Base-by-base conservation (phyloP, 2,113 vertebrate genomes). In the Chlamydotis undulata region DNA sequence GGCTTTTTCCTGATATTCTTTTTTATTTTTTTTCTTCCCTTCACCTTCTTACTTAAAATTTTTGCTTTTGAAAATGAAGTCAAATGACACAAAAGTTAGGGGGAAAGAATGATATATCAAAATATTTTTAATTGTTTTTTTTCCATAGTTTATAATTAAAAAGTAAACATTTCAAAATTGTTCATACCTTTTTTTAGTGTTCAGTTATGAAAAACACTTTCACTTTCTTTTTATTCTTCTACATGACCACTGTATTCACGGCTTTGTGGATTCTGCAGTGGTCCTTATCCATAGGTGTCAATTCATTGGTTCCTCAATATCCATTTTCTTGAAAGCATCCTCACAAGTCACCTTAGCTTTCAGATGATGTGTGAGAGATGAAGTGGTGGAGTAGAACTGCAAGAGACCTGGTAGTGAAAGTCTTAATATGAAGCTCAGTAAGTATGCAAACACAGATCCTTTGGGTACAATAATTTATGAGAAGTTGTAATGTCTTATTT, bases 1-100 rank as follows among this genome's bases (percentile, higher is more conserved):
- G 5, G 0, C 25, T 79, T 22, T 65, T 41, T n/a, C 8, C 2
- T 35, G 15, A 1, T 28, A 55, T 19, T 49, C 3, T 52, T 55
- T 70, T 86, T 60, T 33, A 37, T 19, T 3, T 69, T 60, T 75
- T 78, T 7, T 74, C 7, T 77, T 10, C 4, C 1, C 6, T 31
- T 33, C 15, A 52, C 7, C 3, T 75, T n/a, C 3, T 35, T 80
- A 73, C 74, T 39, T 6, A 47, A 57, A 5, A 11, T 28, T 35
- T 77, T 53, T 70, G 4, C 6, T 87, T 83, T 94, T 49, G 8
- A 2, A 60, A 73, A 76, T 29, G 14, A 85, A 83, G 5, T 17
- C 59, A 10, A 63, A 56, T 11, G 3, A 19, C 47, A 53, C 7
- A 73, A 80, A 73, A 23, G 2, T 73, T 28, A 60, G 9, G 7